Evolutionary conservation across 2,888 invertebrate genomes (phyloP).

Genomic region (Eilema depressum): DNA sequence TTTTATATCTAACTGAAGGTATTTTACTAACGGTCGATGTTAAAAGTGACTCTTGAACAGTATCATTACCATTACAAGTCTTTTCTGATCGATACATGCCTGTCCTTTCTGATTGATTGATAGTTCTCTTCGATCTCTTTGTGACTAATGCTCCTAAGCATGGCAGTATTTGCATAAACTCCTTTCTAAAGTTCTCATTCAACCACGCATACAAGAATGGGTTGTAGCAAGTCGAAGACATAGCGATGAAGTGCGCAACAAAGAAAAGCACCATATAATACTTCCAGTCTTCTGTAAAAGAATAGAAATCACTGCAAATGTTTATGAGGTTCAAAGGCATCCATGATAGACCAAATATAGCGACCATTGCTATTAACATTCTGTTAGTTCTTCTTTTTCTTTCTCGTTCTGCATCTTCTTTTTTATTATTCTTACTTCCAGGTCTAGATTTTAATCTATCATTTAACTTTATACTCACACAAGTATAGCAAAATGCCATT

Average conservation of each 20-base stretch:
- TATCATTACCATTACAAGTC: conserved; percentile 83
- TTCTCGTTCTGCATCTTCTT: conserved; percentile 93
- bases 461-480: conserved; percentile 92
- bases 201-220: conserved; percentile 98
- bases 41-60: conserved; percentile 80
- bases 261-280: conserved; percentile 93
- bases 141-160: conserved; percentile 86
- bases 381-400: conserved; percentile 93
- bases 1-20: conserved; percentile 80
- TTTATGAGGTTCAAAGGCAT: conserved; percentile 94
- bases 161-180: conserved; percentile 92
- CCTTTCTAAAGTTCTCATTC: conserved; percentile 97
- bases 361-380: conserved; percentile 97
- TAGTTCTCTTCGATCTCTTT: conserved; percentile 75
- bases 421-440: conserved; percentile 90
- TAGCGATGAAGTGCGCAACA: conserved; percentile 94
- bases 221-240: conserved; percentile 98
- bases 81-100: conserved; percentile 82
- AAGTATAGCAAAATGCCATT: conserved; percentile 94
- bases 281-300: conserved; percentile 88
- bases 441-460: conserved; percentile 91
- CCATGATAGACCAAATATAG: conserved; percentile 96
- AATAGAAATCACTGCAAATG: conserved; percentile 90
- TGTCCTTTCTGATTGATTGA: conserved; percentile 79
- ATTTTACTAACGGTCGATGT: conserved; percentile 79